Base-by-base conservation (phyloP, 2,888 invertebrate genomes). In the Agrilus cyanescens region DNA sequence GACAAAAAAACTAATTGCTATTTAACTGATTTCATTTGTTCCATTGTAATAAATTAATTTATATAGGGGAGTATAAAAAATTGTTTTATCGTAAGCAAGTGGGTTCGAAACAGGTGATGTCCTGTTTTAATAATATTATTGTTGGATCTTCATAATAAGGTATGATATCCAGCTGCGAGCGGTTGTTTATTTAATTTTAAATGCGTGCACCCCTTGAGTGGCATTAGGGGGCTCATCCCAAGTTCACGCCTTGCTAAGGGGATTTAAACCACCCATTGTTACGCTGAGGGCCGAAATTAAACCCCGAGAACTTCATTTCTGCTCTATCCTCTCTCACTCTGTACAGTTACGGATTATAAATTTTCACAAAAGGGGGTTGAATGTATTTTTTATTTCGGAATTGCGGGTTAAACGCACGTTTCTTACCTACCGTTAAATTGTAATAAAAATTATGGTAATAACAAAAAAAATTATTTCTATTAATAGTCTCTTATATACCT, bases 141-240 rank as follows among this genome's bases (percentile, higher is more conserved):
- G 47, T 49, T 48, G 46, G 49, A 51, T 53, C 50, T 46, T 38
- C 41, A 43, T 51, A 52, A 52, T 58, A 58, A 52, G 58, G 57
- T 57, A 57, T 57, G 56, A 59, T 59, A 59, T 57, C 58, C 60
- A 60, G 59, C 59, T 60, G 59, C 55, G 56, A 50, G 47, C 54
- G 53, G 53, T 55, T 58, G 58, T 59, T 59, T 59, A 57, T 57
- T 60, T 59, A 57, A 58, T 59, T 59, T 58, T 57, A 58, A 59
- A 56, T 54, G 54, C 53, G 50, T 49, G 54, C 49, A 48, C 49
- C 52, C 52, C 48, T 53, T 46, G 51, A 57, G 56, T 52, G 54
- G 57, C 40, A 57, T 58, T 58, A 57, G 56, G 53, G 51, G 46
- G 51, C 49, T 51, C 52, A 49, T 52, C 41, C 51, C 51, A 46